phyloP scores from a whole-genome alignment of 2,797 vertebrate species.

The Poeciliopsis gracilis region DNA sequence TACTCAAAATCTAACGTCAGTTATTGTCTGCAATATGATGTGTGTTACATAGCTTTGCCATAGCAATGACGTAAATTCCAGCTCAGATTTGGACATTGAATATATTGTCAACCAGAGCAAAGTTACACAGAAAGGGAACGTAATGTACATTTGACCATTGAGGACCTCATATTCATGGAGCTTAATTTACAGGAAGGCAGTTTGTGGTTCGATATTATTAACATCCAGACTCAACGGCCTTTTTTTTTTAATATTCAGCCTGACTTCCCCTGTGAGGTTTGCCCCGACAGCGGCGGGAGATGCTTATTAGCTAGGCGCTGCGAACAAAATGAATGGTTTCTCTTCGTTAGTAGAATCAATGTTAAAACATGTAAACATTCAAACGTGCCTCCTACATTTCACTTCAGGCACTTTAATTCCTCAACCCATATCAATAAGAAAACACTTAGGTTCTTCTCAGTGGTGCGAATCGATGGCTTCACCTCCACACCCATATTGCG shows the following conservation, averaged over 20 bases:
- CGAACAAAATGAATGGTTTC: neutral
- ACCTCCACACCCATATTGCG: neutral
- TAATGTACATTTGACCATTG: neutral
- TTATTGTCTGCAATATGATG: neutral
- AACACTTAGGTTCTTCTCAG: neutral
- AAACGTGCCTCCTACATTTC: neutral
- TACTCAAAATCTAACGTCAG: neutral
- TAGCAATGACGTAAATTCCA: neutral
- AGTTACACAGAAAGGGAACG: neutral
- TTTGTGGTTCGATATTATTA: neutral
- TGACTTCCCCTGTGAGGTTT: neutral
- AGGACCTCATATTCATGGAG: neutral
- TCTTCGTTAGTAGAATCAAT: neutral
- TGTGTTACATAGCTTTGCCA: neutral
- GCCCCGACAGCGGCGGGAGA: neutral
- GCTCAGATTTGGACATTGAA: neutral
- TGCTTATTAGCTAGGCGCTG: neutral
- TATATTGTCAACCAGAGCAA: neutral
- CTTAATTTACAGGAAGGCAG: neutral
- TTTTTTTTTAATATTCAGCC: neutral
- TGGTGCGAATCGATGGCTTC: constrained; percentile 25
- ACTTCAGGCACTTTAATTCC: neutral
- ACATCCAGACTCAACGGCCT: neutral
- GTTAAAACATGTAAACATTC: neutral
- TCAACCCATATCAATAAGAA: neutral